Conservation (phyloP, 2,888 invertebrate genomes). For the Scaptomyza reducta region DNA sequence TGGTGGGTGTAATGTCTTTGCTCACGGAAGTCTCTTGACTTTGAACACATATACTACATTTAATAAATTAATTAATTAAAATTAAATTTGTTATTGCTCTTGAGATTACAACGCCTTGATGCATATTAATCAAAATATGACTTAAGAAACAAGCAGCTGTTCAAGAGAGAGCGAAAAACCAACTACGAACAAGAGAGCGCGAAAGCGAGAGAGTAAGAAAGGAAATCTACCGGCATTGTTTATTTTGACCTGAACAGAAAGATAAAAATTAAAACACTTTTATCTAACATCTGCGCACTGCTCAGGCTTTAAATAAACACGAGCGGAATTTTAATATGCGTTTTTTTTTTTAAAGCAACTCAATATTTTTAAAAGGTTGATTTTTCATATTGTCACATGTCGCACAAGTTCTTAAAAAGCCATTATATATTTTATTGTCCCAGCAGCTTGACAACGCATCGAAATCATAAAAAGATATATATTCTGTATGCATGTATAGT, state of each 20-base stretch:
- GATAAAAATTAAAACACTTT: conserved; percentile 30
- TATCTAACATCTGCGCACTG: conserved; percentile 44
- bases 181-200: background rate
- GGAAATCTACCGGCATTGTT: conserved; percentile 57
- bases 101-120: conserved; percentile 2
- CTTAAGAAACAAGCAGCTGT: conserved; percentile 4
- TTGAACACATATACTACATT: conserved; percentile 25
- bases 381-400: conserved; percentile 4
- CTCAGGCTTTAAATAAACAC: conserved; percentile 52
- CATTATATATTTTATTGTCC: conserved; percentile 16
- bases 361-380: conserved; percentile 7
- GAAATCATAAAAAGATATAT: conserved; percentile 40
- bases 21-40: conserved; percentile 58
- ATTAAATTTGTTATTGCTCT: conserved; percentile 24
- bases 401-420: background rate
- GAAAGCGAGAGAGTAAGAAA: background rate
- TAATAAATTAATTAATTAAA: conserved; percentile 30
- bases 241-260: conserved; percentile 33
- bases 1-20: conserved; percentile 63
- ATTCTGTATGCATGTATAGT: conserved; percentile 14
- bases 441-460: conserved; percentile 31
- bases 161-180: background rate
- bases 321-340: conserved; percentile 27
- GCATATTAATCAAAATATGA: conserved; percentile 2
- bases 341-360: background rate